Base-by-base conservation (phyloP, 2,797 vertebrate species). In the Garrulus glandarius region DNA sequence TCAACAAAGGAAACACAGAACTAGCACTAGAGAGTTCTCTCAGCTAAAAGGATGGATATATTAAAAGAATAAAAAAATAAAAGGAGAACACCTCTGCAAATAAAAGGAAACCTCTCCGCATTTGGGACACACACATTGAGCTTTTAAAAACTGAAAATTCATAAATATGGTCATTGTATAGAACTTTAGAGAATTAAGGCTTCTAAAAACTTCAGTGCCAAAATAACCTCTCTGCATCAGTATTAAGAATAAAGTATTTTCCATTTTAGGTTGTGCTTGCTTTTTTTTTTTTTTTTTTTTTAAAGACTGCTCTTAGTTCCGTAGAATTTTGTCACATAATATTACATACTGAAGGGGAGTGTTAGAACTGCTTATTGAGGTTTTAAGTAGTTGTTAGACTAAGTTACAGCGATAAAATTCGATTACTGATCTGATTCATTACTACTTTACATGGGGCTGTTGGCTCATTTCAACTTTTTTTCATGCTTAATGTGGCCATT, bases 401-500 rank as follows among this genome's bases (percentile, higher is more conserved):
- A 98, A 98, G 97, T 98, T 97, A 97, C 94, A 98, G 92, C 56
- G 44, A 97, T 97, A 98, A 96, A 98, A 97, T 93, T 96, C 20
- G 67, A 94, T 95, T 97, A 96, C 72, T 94, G 94, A 91, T 98
- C 95, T 97, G 96, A 97, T 97, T 94, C 90, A 84, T 97, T 96
- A 95, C 96, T 98, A 97, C 95, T 98, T 97, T 97, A 92, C 82
- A 87, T 10, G 32, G 86, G 83, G 63, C 37, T 2, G 65, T 92
- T 96, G 97, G 93, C 95, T 98, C 99, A 99, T 98, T 99, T 99
- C 27, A 99, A 98, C 96, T 99, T 99, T 97, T 99, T 99, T 88
- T 99, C 99, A n/a, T 98, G 98, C 97, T 98, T 99, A 95, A 99
- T 98, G 76, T 99, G 98, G 95, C 99, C 99, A 5, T 99, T 99